Base-by-base conservation (phyloP, 2,888 invertebrate species). In the Bembecia ichneumoniformis region DNA sequence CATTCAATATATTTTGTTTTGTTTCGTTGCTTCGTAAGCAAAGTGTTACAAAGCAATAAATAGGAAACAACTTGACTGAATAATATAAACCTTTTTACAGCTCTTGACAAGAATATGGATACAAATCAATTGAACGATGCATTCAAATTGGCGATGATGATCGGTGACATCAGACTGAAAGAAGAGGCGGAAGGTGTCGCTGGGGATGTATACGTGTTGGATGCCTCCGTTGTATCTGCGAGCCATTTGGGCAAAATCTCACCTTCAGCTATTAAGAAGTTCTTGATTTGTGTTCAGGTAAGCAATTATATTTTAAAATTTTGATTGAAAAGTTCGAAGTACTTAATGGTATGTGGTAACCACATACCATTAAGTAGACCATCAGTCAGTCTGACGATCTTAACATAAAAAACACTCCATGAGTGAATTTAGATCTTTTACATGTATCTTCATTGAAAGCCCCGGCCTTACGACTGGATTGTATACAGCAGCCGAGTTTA, bases 81-180 rank as follows among this genome's bases (percentile, higher is more conserved):
- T 28, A 2, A 7, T 0, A 28, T 28, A 0, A 28, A 28, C 5
- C 9, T 9, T 28, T 28, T 66, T 71, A 9, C 68, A 84, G 84
- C 74, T 44, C 56, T 78, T 0, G 78, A 80, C 61, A 92, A 91
- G 64, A 90, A 90, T 59, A 67, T 92, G 1, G 90, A 91, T 43
- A 89, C 91, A 0, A 87, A 90, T 16, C 89, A 91, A 53, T 86
- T 94, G 1, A 87, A 90, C 49, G 93, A 94, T 55, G 90, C 89
- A 7, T 93, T 94, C 90, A 95, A 95, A 75, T 69, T 94, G 2
- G 91, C 92, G 0, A 77, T 95, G 54, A 96, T 96, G 95, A 90
- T 95, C 46, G 95, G 95, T 2, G 95, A 96, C 67, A 82, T 95
- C 5, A 90, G 95, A 46, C 77, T 96, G 46, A 89, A 89, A 51